These are phyloP conservation scores for Falco novaeseelandiae DNA, from an alignment of 2,797 vertebrate genomes.

Conservation along the genomic window DNA sequence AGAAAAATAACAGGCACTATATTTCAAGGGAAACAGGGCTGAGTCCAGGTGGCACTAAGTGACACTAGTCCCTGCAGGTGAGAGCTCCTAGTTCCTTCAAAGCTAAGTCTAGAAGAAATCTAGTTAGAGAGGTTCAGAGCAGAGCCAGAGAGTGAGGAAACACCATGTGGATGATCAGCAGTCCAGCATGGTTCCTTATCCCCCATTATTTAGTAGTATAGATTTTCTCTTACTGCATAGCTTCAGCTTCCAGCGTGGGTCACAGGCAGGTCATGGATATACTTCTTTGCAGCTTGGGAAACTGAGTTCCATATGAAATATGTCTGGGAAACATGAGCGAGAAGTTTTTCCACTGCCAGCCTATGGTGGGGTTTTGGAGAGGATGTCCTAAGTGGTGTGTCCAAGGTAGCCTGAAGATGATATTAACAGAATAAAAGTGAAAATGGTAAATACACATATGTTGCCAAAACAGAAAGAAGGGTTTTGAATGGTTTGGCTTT, in stretches of 20 bases:
- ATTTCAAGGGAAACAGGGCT: not conserved
- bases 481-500: not conserved
- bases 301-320: not conserved
- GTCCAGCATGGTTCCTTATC: not conserved
- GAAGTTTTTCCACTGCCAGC: not conserved
- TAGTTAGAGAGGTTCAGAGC: not conserved
- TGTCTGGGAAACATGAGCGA: not conserved
- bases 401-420: not conserved
- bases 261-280: not conserved
- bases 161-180: not conserved
- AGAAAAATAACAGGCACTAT: not conserved
- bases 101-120: not conserved
- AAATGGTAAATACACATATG: not conserved
- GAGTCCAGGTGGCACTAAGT: not conserved
- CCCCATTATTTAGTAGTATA: not conserved
- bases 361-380: not conserved
- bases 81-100: not conserved
- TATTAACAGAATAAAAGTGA: not conserved
- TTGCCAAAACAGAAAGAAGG: not conserved
- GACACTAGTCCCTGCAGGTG: not conserved
- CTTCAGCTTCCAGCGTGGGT: not conserved
- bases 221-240: not conserved
- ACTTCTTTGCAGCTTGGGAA: not conserved
- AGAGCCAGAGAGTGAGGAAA: not conserved
- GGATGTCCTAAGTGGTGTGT: not conserved